Evolutionary conservation across 2,888 invertebrate species (phyloP), one percentile per base, ranked within the genome.

Genomic region (Blomia tropicalis): DNA sequence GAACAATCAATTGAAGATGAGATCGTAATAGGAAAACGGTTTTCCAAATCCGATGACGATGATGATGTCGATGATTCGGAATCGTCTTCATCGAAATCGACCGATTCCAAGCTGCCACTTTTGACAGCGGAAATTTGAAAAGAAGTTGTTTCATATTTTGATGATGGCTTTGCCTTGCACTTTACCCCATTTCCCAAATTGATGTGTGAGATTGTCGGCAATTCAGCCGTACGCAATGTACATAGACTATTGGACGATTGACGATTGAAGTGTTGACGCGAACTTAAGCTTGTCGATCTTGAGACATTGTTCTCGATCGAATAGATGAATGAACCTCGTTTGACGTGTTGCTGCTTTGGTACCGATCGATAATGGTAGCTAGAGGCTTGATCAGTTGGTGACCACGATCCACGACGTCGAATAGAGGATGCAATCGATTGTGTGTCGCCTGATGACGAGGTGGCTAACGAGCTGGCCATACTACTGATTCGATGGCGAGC

Each of bases 61-160:
- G 51, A 47, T 14, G 51, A 47, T 11, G 11, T 27, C 5, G 7
- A 7, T 7, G 7, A 7, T 19, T 11, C 7, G 7, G 14, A 14
- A 11, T 47, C 51, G 7, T 47, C 51, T n/a, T 47, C 51, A 47
- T 47, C 51, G n/a, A 47, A 47, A 27, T 47, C 51, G 7, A 47
- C 51, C 7, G 51, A 47, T n/a, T 47, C 51, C 7, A 47, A n/a
- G n/a, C 51, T 47, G 7, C 51, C 51, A 27, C 51, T 11, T n/a
- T 47, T 22, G 7, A 7, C 51, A 22, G 7, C 22, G 27, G 51
- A 47, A 7, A 27, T 19, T 11, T 7, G 7, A 47, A 47, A 47
- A 14, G 51, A 47, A 47, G 51, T 47, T 7, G 51, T 47, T n/a
- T 47, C 7, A 19, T 47, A 47, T 19, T 7, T 14, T 17, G 14